These are phyloP conservation scores for Drosophila helvetica DNA, from an alignment of 2,888 invertebrate genomes.

Conservation along the genomic window DNA sequence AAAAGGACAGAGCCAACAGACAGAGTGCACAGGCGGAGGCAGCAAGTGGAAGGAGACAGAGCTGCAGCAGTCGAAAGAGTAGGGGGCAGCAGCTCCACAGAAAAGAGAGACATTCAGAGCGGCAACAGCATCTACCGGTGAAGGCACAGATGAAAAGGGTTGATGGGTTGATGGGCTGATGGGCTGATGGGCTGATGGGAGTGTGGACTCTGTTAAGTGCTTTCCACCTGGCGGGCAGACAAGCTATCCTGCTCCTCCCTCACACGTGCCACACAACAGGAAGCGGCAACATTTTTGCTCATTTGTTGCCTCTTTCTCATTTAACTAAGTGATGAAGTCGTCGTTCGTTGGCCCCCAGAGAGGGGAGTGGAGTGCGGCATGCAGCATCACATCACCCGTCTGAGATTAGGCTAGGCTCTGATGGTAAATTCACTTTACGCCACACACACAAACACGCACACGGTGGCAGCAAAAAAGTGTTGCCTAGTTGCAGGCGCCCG, in stretches of 20 bases:
- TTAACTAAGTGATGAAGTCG: conserved; percentile 80
- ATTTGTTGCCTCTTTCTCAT: conserved; percentile 73
- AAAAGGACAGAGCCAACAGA: background rate
- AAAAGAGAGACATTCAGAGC: conserved; percentile 13
- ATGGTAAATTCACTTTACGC: conserved; percentile 56
- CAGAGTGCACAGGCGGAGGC: background rate
- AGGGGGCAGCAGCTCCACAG: background rate
- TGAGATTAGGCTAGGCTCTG: conserved; percentile 60
- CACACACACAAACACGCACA: conserved; percentile 14
- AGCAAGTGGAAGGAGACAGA: background rate
- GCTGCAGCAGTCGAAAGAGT: background rate
- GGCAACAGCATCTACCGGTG: conserved; percentile 44
- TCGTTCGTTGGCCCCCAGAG: conserved; percentile 60
- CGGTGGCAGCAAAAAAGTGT: conserved; percentile 24
- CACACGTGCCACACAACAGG: conserved; percentile 55
- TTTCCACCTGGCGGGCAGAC: conserved; percentile 69
- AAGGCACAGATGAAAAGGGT: background rate
- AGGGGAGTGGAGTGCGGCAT: conserved; percentile 11
- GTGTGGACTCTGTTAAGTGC: conserved; percentile 56
- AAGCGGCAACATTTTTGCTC: conserved; percentile 66
- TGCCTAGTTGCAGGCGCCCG: conserved; percentile 32
- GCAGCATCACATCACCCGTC: conserved; percentile 24
- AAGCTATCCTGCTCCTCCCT: conserved; percentile 26
- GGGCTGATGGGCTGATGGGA: background rate
- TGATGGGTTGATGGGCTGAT: background rate